Evolutionary conservation across 2,113 vertebrate genomes (phyloP).

Genomic region (Mellivora capensis): DNA sequence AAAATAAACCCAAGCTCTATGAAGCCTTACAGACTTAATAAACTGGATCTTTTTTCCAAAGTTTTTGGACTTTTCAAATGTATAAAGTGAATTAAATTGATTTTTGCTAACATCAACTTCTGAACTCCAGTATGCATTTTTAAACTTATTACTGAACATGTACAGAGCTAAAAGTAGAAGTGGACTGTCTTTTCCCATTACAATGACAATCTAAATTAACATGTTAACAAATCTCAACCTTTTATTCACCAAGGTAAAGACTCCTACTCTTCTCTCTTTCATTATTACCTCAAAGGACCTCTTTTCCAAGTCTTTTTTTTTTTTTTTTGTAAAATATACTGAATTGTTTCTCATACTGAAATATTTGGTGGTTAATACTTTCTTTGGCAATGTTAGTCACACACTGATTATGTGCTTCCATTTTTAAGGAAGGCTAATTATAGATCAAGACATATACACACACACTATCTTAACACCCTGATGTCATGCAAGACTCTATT

Average conservation of each 20-base stretch:
- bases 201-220: neutral
- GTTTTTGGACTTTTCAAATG: neutral
- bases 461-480: neutral
- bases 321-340: neutral
- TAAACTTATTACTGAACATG: constrained; percentile 16
- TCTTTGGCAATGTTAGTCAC: neutral
- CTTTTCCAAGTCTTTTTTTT: neutral
- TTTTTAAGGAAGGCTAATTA: neutral
- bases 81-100: constrained; percentile 8
- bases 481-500: neutral
- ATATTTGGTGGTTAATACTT: neutral
- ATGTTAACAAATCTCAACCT: neutral
- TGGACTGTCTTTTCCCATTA: neutral
- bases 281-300: neutral
- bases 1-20: neutral
- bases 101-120: neutral
- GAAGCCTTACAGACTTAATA: neutral
- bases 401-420: neutral
- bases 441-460: neutral
- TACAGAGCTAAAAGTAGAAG: neutral
- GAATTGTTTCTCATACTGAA: constrained; percentile 22
- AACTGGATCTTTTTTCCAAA: neutral
- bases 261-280: neutral
- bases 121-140: neutral
- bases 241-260: constrained; percentile 29